phyloP scores from a whole-genome alignment of 2,113 vertebrate species.

The Drymodes brunneopygia region DNA sequence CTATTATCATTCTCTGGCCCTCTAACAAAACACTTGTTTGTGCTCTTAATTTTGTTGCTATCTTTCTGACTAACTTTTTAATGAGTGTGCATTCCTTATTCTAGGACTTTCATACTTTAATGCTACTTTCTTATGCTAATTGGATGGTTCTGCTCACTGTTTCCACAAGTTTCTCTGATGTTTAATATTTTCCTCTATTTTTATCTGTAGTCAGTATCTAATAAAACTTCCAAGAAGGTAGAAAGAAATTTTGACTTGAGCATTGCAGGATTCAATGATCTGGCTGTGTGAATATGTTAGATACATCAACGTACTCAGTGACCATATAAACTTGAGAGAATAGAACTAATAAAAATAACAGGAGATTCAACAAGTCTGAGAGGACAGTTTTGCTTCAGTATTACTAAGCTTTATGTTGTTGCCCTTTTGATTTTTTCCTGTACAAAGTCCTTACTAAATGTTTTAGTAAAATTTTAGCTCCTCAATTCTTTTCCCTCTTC shows the following conservation, averaged over 20 bases:
- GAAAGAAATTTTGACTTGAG: not conserved
- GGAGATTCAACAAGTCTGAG: not conserved
- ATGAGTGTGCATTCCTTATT: not conserved
- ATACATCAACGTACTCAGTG: not conserved
- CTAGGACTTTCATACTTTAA: not conserved
- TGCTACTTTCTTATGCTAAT: not conserved
- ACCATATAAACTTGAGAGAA: not conserved
- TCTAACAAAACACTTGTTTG: not conserved
- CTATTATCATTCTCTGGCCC: not conserved
- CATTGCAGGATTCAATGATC: not conserved
- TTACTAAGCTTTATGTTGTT: not conserved
- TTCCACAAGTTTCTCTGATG: not conserved
- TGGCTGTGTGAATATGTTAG: not conserved
- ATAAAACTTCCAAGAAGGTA: not conserved
- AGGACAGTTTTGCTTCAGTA: not conserved
- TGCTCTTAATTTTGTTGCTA: not conserved
- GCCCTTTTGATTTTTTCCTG: not conserved
- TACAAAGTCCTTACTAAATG: not conserved
- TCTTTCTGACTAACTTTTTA: not conserved
- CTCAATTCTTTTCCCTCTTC: not conserved
- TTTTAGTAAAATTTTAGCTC: not conserved
- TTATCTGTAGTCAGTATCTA: not conserved
- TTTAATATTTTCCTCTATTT: not conserved
- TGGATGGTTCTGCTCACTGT: not conserved
- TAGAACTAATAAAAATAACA: not conserved